These are phyloP conservation scores for Cenopis cana DNA, from an alignment of 2,888 invertebrate species.

Conservation along the genomic window DNA sequence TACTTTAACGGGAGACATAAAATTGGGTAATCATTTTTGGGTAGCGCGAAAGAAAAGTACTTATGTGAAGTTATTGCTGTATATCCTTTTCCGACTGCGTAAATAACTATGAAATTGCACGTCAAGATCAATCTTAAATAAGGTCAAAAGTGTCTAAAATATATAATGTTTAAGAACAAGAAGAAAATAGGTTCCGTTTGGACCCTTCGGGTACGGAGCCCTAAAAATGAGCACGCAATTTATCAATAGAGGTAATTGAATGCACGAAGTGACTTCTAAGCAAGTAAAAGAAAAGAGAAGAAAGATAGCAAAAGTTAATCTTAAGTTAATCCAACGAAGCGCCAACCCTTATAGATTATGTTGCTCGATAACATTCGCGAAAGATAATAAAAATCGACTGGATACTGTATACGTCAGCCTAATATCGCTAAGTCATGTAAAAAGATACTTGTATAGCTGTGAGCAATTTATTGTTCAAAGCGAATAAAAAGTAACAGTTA, in stretches of 20 bases:
- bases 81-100: not conserved
- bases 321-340: constrained; percentile 2
- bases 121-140: not conserved
- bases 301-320: constrained; percentile 8
- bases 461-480: constrained; percentile 77
- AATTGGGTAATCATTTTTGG: constrained; percentile 25
- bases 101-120: constrained; percentile 6
- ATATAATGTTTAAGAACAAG: too few relatives aligned
- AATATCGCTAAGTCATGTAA: constrained; percentile 67
- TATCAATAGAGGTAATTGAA: not conserved
- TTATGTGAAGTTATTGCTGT: constrained; percentile 12
- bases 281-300: not conserved
- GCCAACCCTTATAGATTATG: constrained; percentile 16
- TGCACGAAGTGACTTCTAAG: not conserved
- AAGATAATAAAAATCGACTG: constrained; percentile 68
- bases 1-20: constrained; percentile 32
- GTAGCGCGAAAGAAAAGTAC: constrained; percentile 26
- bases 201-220: too few relatives aligned
- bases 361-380: constrained; percentile 56
- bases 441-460: constrained; percentile 68
- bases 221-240: too few relatives aligned
- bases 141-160: constrained; percentile 2
- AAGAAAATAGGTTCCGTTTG: too few relatives aligned
- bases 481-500: constrained; percentile 72
- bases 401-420: constrained; percentile 63